Conservation (phyloP, 1,140 invertebrate genomes). For the Drosophila pruinosa region DNA sequence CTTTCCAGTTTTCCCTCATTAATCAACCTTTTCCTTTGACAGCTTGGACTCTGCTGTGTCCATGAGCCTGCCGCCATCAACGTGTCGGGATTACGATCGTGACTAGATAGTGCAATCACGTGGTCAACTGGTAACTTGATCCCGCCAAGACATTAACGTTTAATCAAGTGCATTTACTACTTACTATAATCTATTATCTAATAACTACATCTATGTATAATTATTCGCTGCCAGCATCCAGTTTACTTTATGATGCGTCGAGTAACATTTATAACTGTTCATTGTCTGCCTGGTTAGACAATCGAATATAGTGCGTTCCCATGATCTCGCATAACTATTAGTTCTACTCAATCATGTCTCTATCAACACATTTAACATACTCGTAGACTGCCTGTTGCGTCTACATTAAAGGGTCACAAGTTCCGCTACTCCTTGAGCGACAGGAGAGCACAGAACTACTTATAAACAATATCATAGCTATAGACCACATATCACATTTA, state of each 20-base stretch:
- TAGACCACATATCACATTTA: conserved; percentile 20
- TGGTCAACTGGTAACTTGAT: conserved; percentile 57
- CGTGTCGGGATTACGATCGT: conserved; percentile 78
- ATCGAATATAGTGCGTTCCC: conserved; percentile 80
- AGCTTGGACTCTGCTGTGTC: conserved; percentile 82
- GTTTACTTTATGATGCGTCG: too few relatives aligned
- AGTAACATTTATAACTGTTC: conserved; percentile 60
- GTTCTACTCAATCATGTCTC: background rate
- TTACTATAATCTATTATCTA: background rate
- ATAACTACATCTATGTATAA: background rate
- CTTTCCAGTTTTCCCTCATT: background rate
- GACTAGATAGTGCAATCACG: conserved; percentile 46
- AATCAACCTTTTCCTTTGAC: background rate
- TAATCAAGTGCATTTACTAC: conserved; percentile 40
- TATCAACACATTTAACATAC: background rate
- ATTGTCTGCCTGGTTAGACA: conserved; percentile 82
- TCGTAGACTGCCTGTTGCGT: background rate
- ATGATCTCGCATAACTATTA: conserved; percentile 37
- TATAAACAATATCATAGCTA: conserved; percentile 11
- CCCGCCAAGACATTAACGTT: conserved; percentile 67
- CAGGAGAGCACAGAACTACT: conserved; percentile 71
- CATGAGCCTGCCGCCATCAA: conserved; percentile 80
- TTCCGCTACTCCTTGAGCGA: conserved; percentile 65
- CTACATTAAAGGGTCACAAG: conserved; percentile 72
- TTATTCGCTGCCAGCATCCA: conserved; percentile 11